Evolutionary conservation across 2,888 invertebrate genomes (phyloP).

Genomic region (Strigamia transsilvanica): DNA sequence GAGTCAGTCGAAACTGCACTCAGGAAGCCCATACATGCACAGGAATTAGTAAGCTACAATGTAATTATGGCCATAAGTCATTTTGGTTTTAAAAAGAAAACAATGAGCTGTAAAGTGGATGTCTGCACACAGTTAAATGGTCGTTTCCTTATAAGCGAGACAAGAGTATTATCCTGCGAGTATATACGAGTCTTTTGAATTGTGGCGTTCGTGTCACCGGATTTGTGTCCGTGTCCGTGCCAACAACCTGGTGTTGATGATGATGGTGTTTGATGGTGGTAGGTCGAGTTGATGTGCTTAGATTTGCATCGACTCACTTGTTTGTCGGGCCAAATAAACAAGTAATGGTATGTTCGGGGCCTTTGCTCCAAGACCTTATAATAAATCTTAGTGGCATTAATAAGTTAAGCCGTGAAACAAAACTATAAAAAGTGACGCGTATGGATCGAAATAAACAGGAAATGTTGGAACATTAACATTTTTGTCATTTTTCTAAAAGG

Average conservation of each 20-base stretch:
- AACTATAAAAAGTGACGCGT: no score
- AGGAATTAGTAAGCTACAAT: constrained; percentile 32
- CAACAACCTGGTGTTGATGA: constrained; percentile 42
- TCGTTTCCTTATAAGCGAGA: neutral
- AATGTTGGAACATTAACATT: constrained; percentile 1
- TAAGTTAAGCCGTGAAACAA: no score
- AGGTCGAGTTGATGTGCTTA: constrained; percentile 35
- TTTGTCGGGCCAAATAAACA: constrained; percentile 26
- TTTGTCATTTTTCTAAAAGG: neutral
- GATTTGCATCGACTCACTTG: constrained; percentile 35
- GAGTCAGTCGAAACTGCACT: constrained; percentile 27
- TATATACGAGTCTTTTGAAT: constrained; percentile 19
- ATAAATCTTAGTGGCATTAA: neutral
- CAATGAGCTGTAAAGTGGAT: constrained; percentile 10
- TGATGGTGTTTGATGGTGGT: constrained; percentile 31
- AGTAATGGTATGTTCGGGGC: neutral
- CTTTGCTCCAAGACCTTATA: neutral
- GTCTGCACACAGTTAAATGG: constrained; percentile 2
- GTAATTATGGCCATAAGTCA: constrained; percentile 36
- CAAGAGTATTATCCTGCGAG: neutral
- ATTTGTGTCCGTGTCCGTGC: constrained; percentile 26
- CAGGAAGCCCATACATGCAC: constrained; percentile 21
- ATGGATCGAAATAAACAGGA: neutral
- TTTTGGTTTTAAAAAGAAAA: constrained; percentile 25
- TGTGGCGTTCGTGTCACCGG: constrained; percentile 23